A percentile compares a stretch with the other conserved stretches of the same genome.
Conservation (phyloP, 64 coral and sea anemone species). For the Pocillopora damicornis region DNA sequence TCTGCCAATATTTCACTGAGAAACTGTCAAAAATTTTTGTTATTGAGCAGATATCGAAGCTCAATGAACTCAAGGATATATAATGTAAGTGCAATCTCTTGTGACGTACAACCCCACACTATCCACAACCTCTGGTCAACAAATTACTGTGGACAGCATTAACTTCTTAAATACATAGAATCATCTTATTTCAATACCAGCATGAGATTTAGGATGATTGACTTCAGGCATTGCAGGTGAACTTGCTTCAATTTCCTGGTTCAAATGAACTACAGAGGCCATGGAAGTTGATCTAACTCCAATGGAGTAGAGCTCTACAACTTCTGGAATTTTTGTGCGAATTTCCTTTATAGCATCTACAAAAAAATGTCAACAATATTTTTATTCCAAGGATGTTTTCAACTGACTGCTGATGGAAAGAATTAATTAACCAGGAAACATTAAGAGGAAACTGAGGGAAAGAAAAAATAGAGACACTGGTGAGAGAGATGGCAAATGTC, state of each 20-base stretch:
- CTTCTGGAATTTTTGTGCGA: slow-evolving; percentile 19
- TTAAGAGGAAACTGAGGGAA: no score
- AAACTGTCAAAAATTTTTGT: no score
- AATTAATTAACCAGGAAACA: no score
- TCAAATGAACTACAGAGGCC: not conserved
- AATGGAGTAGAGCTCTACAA: slow-evolving; percentile 31
- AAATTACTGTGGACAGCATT: not conserved
- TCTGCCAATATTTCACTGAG: no score
- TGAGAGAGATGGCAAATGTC: no score
- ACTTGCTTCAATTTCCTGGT: slow-evolving; percentile 7
- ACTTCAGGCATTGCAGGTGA: slow-evolving; percentile 19
- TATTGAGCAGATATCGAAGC: no score
- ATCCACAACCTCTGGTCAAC: not conserved
- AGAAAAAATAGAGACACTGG: no score
- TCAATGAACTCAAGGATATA: no score
- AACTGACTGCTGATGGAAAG: no score
- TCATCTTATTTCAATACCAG: not conserved
- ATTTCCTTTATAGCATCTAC: slow-evolving; percentile 51
- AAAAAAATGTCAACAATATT: not conserved
- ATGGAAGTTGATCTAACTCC: slow-evolving; percentile 4
- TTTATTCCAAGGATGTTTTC: no score
- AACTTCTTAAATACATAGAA: not conserved
- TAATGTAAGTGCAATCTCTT: no score
- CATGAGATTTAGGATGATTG: slow-evolving; percentile 23
- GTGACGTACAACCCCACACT: no score